A percentile compares a stretch with the other conserved stretches of the same genome.
Evolutionary conservation across 2,888 invertebrate genomes (phyloP).

Genomic region (Habrosyne pyritoides): DNA sequence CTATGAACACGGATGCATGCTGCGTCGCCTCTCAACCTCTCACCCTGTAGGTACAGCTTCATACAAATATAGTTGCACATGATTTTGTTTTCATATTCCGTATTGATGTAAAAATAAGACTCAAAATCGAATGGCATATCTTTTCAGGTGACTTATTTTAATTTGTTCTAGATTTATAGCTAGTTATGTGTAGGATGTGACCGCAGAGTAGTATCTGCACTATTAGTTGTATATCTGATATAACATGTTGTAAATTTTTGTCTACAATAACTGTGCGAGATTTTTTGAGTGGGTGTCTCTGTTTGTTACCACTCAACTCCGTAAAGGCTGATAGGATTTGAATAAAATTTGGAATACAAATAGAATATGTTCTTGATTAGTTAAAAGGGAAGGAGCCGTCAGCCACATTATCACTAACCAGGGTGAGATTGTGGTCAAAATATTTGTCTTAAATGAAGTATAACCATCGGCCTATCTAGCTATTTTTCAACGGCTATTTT

Average conservation of each 20-base stretch:
- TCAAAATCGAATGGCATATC: neutral
- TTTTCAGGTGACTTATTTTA: neutral
- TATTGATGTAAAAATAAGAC: neutral
- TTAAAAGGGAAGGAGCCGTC: too few species aligned
- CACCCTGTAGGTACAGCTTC: constrained; percentile 13
- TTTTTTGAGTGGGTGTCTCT: too few species aligned
- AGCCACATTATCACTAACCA: too few species aligned
- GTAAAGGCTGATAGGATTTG: too few species aligned
- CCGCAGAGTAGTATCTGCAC: constrained; percentile 18
- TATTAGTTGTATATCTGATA: constrained; percentile 20
- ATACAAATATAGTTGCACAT: constrained; percentile 1
- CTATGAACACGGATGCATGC: constrained; percentile 52
- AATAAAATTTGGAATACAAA: too few species aligned
- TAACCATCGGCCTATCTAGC: too few species aligned
- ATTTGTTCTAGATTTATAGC: neutral
- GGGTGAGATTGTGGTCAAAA: too few species aligned
- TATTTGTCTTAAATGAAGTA: too few species aligned
- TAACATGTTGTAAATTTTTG: constrained; percentile 12
- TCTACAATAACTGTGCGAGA: too few species aligned
- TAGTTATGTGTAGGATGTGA: constrained; percentile 4
- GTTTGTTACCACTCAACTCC: too few species aligned
- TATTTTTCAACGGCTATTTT: too few species aligned
- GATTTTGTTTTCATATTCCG: neutral
- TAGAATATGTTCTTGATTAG: too few species aligned
- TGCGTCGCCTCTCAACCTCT: constrained; percentile 47